Evolutionary conservation across 2,113 vertebrate genomes (phyloP), one percentile per base, ranked within the genome.

Genomic region (Pyrgilauda ruficollis): DNA sequence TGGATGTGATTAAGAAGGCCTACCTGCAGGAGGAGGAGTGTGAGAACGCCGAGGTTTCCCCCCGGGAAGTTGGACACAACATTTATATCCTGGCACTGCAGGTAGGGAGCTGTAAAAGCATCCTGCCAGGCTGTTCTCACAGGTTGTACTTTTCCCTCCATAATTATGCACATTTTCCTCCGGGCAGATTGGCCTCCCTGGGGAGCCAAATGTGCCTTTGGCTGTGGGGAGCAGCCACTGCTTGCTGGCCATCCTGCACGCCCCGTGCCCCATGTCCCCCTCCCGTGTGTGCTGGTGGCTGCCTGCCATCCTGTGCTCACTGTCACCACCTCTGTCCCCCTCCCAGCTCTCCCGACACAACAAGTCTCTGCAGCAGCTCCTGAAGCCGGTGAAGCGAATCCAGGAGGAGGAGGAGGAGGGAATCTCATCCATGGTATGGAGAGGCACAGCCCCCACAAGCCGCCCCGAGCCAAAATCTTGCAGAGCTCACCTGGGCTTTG

Each of bases 71-170:
- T 1, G 99, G 99, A 70, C 99, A 99, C 96, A 99, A 99, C 96
- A 99, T 99, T 95, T 99, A 99, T 93, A 99, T 99, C 94, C 97
- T 99, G 97, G 99, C 99, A 0, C 97, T 99, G 92, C 99, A 99
- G 99, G 99, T 99, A 96, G 30, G 5, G 47, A 68, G 83, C 75
- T 67, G 39, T 24, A 41, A 28, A 52, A 67, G 59, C 68, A 28
- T 35, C 33, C n/a, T 7, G 49, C 70, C n/a, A 15, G 69, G 37
- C 41, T 41, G 59, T 11, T 3, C 61, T 70, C 41, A 6, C 35
- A 3, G 3, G 7, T 6, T 56, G 46, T 11, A 3, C 13, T 1
- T 67, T 84, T 66, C 35, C 62, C 52, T 67, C 63, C 7, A 0
- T 50, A 14, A 68, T 53, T 35, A 11, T 61, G 52, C 47, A 20